A percentile compares a stretch with the other conserved stretches of the same genome.
Conservation (phyloP, 2,888 invertebrate species). For the Scrobipalpa costella region DNA sequence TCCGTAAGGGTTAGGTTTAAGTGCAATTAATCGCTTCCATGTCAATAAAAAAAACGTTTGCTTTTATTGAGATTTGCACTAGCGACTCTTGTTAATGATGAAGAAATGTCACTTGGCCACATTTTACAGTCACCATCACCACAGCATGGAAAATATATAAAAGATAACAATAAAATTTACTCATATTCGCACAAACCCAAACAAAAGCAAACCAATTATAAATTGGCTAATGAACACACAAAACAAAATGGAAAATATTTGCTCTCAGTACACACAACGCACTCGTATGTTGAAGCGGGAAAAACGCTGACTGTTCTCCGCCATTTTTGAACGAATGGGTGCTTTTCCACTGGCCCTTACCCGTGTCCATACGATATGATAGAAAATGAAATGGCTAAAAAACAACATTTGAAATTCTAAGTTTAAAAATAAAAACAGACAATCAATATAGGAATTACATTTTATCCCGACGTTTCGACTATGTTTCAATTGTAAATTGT, state of each 20-base stretch:
- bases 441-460: no score
- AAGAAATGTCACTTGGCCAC: no score
- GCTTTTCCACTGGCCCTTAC: background rate
- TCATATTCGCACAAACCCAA: background rate
- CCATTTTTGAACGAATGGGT: slow-evolving; percentile 65
- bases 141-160: background rate
- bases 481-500: no score
- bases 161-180: no score
- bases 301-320: slow-evolving; percentile 63
- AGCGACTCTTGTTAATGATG: no score
- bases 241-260: slow-evolving; percentile 32
- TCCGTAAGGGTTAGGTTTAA: background rate
- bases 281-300: slow-evolving; percentile 47
- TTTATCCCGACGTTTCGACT: no score
- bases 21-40: background rate
- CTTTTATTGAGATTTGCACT: background rate
- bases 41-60: background rate
- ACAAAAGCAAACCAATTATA: slow-evolving; percentile 8
- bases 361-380: background rate
- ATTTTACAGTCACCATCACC: no score
- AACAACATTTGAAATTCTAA: no score
- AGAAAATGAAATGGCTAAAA: background rate
- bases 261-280: background rate
- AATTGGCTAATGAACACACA: slow-evolving; percentile 38
- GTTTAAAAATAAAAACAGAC: no score